phyloP scores from a whole-genome alignment of 2,797 vertebrate genomes.

The Dromococcyx pavoninus region DNA sequence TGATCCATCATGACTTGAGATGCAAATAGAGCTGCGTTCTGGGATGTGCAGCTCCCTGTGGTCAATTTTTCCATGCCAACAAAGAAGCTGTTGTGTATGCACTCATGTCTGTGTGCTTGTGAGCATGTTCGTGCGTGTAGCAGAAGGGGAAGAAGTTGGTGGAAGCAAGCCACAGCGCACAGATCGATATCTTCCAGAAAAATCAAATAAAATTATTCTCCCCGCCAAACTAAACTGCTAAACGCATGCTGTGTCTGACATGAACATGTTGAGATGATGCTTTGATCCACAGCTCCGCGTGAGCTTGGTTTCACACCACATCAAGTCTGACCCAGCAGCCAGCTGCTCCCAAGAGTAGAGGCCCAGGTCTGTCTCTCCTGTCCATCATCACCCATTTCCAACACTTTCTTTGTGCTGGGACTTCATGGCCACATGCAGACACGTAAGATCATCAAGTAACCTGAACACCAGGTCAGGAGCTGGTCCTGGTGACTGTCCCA shows the following conservation, averaged over 20 bases:
- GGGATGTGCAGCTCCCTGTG: background rate
- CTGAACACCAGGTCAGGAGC: background rate
- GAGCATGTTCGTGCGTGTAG: accelerated
- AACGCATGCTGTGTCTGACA: background rate
- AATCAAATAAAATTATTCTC: background rate
- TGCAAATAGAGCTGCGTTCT: background rate
- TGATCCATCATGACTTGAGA: slow-evolving; percentile 38
- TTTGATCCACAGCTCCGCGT: accelerated
- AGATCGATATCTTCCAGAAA: background rate
- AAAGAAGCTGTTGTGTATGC: slow-evolving; percentile 17
- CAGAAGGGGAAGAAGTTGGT: background rate
- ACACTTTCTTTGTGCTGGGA: background rate
- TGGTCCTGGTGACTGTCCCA: accelerated
- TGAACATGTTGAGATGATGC: background rate
- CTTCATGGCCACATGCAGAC: accelerated
- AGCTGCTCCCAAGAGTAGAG: background rate
- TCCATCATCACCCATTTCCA: background rate
- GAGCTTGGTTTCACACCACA: background rate
- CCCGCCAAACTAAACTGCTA: background rate
- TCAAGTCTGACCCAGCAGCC: background rate
- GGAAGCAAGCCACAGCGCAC: background rate
- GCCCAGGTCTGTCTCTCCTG: background rate
- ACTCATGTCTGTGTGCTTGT: no score
- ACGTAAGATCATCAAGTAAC: accelerated
- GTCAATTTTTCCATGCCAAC: background rate